Evolutionary conservation across 1,140 invertebrate genomes (phyloP).

Genomic region (Conus ventricosus): DNA sequence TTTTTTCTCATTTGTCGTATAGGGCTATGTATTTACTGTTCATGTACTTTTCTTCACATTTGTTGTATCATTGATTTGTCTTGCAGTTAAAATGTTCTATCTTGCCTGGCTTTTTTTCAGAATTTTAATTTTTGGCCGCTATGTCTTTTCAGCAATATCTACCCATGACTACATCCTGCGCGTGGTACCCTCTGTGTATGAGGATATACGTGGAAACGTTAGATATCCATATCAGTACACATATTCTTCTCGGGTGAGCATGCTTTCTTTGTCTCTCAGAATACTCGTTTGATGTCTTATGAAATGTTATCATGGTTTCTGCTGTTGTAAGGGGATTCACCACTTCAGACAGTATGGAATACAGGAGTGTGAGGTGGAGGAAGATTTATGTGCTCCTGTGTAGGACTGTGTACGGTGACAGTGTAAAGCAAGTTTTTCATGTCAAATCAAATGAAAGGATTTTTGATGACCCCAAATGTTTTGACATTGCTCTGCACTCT

Average conservation of each 20-base stretch:
- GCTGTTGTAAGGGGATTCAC: background rate
- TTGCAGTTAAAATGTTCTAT: background rate
- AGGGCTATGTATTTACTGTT: background rate
- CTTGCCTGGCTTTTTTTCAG: background rate
- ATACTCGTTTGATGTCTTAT: too few species aligned
- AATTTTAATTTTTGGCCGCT: background rate
- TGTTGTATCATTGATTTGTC: too few species aligned
- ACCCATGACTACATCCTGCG: slow-evolving; percentile 82
- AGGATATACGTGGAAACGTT: slow-evolving; percentile 74
- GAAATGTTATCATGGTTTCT: too few species aligned
- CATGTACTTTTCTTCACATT: too few species aligned
- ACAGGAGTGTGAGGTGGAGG: too few species aligned
- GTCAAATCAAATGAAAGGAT: too few species aligned
- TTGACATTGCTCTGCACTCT: too few species aligned
- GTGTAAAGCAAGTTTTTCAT: too few species aligned
- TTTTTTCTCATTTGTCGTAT: background rate
- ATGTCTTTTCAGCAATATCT: slow-evolving; percentile 57
- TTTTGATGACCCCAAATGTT: too few species aligned
- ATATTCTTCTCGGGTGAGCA: slow-evolving; percentile 59
- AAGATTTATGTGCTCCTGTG: too few species aligned
- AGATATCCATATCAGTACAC: slow-evolving; percentile 80
- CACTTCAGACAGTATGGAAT: too few species aligned
- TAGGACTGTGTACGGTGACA: too few species aligned
- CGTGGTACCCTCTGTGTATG: slow-evolving; percentile 80
- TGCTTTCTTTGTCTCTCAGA: background rate